Evolutionary conservation across 1,140 invertebrate genomes (phyloP).

Genomic region (Psilanteris sp.): DNA sequence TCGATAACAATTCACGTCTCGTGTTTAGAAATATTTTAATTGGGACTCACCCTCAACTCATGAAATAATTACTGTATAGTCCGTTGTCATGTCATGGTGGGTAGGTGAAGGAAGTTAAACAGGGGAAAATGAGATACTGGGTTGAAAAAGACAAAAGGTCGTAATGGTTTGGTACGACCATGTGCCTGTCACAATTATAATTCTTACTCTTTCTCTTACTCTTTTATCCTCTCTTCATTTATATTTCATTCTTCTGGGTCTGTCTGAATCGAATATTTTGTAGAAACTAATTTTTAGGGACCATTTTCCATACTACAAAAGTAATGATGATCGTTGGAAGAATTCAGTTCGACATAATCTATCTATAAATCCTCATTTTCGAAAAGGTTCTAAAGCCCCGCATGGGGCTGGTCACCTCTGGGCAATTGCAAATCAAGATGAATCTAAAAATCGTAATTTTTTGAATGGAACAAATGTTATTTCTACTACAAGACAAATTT

Average conservation of each 20-base stretch:
- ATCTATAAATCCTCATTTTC: slow-evolving; percentile 93
- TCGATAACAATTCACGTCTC: slow-evolving; percentile 11
- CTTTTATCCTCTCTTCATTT: slow-evolving; percentile 1
- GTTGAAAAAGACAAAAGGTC: slow-evolving; percentile 51
- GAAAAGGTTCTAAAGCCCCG: slow-evolving; percentile 90
- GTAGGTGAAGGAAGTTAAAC: slow-evolving; percentile 71
- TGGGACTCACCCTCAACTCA: slow-evolving; percentile 35
- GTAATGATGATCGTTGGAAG: slow-evolving; percentile 93
- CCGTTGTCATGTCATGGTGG: slow-evolving; percentile 69
- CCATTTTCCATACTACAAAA: slow-evolving; percentile 91
- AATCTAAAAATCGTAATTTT: slow-evolving; percentile 74
- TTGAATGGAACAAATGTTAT: slow-evolving; percentile 53
- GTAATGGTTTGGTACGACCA: slow-evolving; percentile 55
- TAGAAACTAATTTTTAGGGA: slow-evolving; percentile 85
- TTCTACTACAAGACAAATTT: slow-evolving; percentile 59
- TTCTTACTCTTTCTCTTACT: slow-evolving; percentile 11
- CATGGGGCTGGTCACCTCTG: slow-evolving; percentile 92
- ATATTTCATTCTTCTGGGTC: background rate
- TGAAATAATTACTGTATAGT: slow-evolving; percentile 66
- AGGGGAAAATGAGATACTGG: slow-evolving; percentile 20
- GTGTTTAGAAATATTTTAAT: slow-evolving; percentile 34
- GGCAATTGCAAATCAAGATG: slow-evolving; percentile 86
- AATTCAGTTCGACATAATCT: slow-evolving; percentile 93
- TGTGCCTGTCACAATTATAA: slow-evolving; percentile 65
- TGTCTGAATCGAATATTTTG: too few species aligned